Conservation (phyloP, 2,113 vertebrate genomes). For the Illadopsis cleaveri region DNA sequence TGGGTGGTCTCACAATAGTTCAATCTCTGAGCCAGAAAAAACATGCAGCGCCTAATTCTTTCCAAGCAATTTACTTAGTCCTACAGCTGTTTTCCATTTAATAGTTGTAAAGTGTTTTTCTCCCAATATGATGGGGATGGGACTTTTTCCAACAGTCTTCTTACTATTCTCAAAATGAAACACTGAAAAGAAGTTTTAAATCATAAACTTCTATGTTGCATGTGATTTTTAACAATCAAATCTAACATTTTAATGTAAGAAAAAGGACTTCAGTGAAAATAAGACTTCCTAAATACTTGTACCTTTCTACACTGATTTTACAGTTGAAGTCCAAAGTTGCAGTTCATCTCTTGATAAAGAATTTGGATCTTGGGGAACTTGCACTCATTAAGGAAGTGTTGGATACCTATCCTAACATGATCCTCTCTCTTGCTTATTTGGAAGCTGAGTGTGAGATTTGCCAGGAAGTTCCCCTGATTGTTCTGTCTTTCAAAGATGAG, state of each 20-base stretch:
- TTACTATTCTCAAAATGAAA: background rate
- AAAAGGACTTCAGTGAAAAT: background rate
- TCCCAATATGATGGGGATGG: background rate
- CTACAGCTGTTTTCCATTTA: conserved; percentile 14
- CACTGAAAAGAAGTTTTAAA: background rate
- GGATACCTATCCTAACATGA: background rate
- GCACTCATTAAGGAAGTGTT: background rate
- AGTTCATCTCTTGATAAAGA: background rate
- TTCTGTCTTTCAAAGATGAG: background rate
- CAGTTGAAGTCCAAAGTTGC: background rate
- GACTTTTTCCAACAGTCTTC: background rate
- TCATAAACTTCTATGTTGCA: background rate
- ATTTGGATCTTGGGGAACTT: background rate
- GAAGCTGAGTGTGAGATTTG: background rate
- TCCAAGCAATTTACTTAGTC: background rate
- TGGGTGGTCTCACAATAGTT: conserved; percentile 9
- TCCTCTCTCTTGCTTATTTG: background rate
- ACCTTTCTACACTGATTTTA: background rate
- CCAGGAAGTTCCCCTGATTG: background rate
- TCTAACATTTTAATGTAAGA: background rate
- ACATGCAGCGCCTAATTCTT: background rate
- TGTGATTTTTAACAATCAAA: background rate
- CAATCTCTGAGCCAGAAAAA: background rate
- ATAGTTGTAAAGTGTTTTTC: background rate
- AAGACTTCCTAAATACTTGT: background rate